Evolutionary conservation across 2,113 vertebrate species (phyloP), one percentile per base, ranked within the genome.

Genomic region (Callithrix jacchus): DNA sequence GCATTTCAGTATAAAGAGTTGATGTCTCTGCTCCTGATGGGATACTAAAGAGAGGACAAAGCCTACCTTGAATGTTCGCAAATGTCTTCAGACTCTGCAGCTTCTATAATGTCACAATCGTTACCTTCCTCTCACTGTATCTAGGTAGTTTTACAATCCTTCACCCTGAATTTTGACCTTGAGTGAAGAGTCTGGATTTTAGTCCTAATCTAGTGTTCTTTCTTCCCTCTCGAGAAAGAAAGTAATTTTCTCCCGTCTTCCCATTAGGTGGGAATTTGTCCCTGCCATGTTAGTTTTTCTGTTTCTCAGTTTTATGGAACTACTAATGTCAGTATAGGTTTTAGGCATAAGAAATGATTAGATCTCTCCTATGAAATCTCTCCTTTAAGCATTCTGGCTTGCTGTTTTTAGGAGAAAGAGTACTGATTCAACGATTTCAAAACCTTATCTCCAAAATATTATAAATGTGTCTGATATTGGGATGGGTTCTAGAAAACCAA

Each of bases 1-100:
- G 40, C 68, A 76, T 80, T 82, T 94, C 54, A 90, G n/a, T 42
- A 70, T 85, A 95, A 93, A 76, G 87, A 81, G 54, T 91, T 93
- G 71, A 85, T 2, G 3, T 91, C 4, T 30, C 8, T 25, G 27
- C 3, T 45, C 27, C 3, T 52, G 56, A 9, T 68, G 35, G 42
- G 23, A 27, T 16, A 73, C 16, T 45, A n/a, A 73, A 7, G 27
- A 58, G 37, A 45, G 27, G 35, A 32, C 32, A 54, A 27, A 3
- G 0, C 21, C 4, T 49, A 8, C 17, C n/a, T 42, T 71, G 16
- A 40, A 54, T 61, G n/a, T 58, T 47, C 12, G 5, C 5, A 9
- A 10, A 6, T 18, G 0, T 70, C 8, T 71, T 93, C 32, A 42
- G 54, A 58, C 6, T 12, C 35, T 30, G 77, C 32, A 14, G 5